Evolutionary conservation across 2,797 vertebrate species (phyloP).

Genomic region (Staurois parvus): DNA sequence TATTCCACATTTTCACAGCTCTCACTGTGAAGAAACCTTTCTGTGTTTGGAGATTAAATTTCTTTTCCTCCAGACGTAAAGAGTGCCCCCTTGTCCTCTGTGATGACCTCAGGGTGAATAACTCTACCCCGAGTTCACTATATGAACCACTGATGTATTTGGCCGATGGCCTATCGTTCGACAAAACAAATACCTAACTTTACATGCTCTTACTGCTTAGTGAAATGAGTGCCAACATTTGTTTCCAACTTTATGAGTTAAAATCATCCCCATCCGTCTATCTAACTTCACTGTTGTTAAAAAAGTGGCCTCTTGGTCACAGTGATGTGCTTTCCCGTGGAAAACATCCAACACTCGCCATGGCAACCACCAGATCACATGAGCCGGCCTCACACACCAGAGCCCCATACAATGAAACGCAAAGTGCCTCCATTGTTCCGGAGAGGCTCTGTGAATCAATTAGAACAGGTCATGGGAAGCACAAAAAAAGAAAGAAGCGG

Average conservation of each 20-base stretch:
- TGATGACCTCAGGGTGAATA: too few relatives aligned
- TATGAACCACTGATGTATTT: too few relatives aligned
- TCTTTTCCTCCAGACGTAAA: too few relatives aligned
- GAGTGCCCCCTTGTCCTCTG: too few relatives aligned
- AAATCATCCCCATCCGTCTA: not conserved
- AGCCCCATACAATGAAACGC: constrained; percentile 38
- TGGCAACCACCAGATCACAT: constrained; percentile 46
- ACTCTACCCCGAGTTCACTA: too few relatives aligned
- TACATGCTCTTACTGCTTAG: too few relatives aligned
- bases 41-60: too few relatives aligned
- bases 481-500: constrained; percentile 14
- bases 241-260: not conserved
- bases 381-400: constrained; percentile 25
- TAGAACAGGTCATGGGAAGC: constrained; percentile 51
- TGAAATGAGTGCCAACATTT: too few relatives aligned
- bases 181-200: too few relatives aligned
- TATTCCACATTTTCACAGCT: too few relatives aligned
- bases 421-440: constrained; percentile 53
- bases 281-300: constrained; percentile 1
- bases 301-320: not conserved
- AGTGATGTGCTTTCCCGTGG: constrained; percentile 22
- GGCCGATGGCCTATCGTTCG: not conserved
- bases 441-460: constrained; percentile 40
- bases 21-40: too few relatives aligned
- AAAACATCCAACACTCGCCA: constrained; percentile 39